These are phyloP conservation scores for Sebastes hopkinsi DNA, from an alignment of 2,797 vertebrate genomes.

Conservation along the genomic window DNA sequence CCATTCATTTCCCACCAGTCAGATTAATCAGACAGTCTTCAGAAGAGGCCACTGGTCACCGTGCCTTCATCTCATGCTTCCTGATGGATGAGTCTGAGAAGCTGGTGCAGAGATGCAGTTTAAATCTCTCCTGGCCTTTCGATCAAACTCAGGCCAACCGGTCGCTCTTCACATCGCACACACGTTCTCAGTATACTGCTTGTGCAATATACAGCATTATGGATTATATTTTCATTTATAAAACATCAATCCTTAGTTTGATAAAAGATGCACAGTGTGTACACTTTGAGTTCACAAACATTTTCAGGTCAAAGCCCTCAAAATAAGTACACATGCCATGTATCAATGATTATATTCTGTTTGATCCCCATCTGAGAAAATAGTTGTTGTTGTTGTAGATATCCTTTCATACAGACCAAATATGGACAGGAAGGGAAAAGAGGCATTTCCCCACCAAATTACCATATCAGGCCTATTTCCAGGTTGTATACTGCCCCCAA, in stretches of 20 bases:
- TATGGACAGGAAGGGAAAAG: background rate
- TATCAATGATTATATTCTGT: slow-evolving; percentile 3
- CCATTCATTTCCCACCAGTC: slow-evolving; percentile 33
- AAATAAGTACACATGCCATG: background rate
- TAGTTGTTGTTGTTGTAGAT: background rate
- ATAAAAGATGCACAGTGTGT: slow-evolving; percentile 31
- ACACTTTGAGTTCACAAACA: slow-evolving; percentile 19
- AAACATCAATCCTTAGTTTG: slow-evolving; percentile 30
- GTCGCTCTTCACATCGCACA: background rate
- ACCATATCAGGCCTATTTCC: background rate
- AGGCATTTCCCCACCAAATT: background rate
- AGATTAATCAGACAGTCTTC: slow-evolving; percentile 51
- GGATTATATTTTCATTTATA: background rate
- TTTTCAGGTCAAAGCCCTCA: slow-evolving; percentile 6
- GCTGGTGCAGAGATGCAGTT: slow-evolving; percentile 21
- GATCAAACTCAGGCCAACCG: background rate
- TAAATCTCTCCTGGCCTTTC: slow-evolving; percentile 27
- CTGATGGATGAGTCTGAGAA: slow-evolving; percentile 10
- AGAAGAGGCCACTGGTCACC: slow-evolving; percentile 30
- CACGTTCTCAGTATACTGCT: background rate
- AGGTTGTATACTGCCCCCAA: background rate
- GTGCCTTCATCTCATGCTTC: slow-evolving; percentile 17
- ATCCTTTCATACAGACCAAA: background rate
- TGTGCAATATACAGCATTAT: background rate
- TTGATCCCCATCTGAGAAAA: slow-evolving; percentile 17